Evolutionary conservation across 2,888 invertebrate genomes (phyloP), one percentile per base, ranked within the genome.

Genomic region (Neoscelio sp.): DNA sequence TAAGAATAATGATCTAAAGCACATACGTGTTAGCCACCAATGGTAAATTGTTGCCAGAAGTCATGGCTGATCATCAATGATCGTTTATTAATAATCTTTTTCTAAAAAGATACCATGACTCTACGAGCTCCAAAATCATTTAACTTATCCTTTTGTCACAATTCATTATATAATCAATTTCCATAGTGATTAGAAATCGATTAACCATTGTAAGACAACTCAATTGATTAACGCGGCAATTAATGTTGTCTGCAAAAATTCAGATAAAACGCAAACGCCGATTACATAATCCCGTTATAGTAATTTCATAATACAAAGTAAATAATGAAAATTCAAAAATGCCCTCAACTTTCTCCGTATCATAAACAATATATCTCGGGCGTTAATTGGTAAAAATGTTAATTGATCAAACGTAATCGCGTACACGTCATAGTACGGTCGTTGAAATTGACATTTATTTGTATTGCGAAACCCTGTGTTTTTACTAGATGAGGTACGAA

Each of bases 361-460:
- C 48, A 5, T 18, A 13, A 42, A 58, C 35, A 58, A 58, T 48
- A 58, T 35, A 50, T 70, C 35, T 38, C 15, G 2, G 18, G 6
- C 8, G 48, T 33, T 68, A 68, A 68, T 56, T 35, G 50, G 38
- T 18, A 17, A 38, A 26, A 30, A 28, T 17, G 13, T 40, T 68
- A 70, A 70, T 70, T 60, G 60, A 67, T 75, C 52, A 58, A 12
- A 44, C 58, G 46, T 17, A 52, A 44, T 17, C 13, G 15, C 17
- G 12, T 17, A 46, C n/a, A n/a, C n/a, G n/a, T n/a, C n/a, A n/a
- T n/a, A n/a, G n/a, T n/a, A n/a, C n/a, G 48, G 26, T 48, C 48
- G 6, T 18, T 20, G 7, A 3, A 26, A 7, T 26, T 17, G 12
- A 60, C 65, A 74, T 60, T 74, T 64, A 74, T 65, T 42, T 30